Evolutionary conservation across 2,797 vertebrate species (phyloP).

Genomic region (Falco concolor): DNA sequence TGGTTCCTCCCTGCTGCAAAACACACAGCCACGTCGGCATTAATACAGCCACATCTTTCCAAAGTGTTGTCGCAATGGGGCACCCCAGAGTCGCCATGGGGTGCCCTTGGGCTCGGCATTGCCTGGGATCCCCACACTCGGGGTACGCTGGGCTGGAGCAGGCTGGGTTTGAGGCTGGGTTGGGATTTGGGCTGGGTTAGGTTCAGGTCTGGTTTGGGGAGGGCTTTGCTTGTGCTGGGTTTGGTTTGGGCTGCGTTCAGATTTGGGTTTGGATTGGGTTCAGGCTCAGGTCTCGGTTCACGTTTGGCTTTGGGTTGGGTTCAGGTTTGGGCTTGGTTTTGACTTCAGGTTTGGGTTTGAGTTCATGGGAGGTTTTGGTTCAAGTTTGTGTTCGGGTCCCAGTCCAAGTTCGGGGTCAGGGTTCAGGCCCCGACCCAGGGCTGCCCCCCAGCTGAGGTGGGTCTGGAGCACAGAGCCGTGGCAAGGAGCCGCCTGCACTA

Average conservation of each 20-base stretch:
- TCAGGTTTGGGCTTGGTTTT: not conserved
- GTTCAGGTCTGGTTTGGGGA: not conserved
- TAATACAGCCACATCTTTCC: not conserved
- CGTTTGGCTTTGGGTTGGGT: not conserved
- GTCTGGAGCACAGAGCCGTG: accelerated
- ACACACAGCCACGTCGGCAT: accelerated
- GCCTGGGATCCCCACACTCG: accelerated
- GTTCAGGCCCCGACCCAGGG: not conserved
- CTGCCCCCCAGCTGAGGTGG: not conserved
- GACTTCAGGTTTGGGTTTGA: too few species aligned
- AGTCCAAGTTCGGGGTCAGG: not conserved
- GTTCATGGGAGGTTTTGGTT: not conserved
- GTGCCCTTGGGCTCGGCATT: not conserved
- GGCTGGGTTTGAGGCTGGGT: not conserved
- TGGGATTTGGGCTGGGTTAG: not conserved
- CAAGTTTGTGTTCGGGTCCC: not conserved
- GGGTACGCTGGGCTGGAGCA: not conserved
- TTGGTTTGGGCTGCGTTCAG: not conserved
- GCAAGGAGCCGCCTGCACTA: not conserved
- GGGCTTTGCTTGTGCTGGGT: not conserved
- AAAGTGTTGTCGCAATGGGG: not conserved
- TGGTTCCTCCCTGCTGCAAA: not conserved
- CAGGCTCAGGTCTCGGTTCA: not conserved
- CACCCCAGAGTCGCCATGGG: too few species aligned
- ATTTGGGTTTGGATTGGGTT: not conserved